These are phyloP conservation scores for Malacoctenus gilli DNA, from an alignment of 2,797 vertebrate genomes.

Conservation along the genomic window DNA sequence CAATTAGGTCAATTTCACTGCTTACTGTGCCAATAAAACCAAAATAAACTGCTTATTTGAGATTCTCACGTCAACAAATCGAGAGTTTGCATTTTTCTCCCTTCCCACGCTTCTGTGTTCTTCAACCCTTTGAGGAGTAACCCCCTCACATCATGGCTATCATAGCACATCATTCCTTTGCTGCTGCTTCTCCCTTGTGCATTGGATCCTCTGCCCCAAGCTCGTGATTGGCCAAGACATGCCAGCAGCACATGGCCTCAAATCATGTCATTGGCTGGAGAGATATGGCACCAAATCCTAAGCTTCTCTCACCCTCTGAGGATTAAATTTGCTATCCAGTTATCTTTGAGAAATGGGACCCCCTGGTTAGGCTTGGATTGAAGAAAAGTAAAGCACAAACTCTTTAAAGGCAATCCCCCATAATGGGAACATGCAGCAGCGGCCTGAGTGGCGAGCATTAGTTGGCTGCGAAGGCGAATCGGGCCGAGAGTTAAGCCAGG, in stretches of 20 bases:
- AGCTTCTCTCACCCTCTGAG: constrained; percentile 55
- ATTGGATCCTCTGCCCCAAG: constrained; percentile 51
- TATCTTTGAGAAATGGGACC: constrained; percentile 63
- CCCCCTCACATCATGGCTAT: too few relatives aligned
- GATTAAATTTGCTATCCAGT: constrained; percentile 66
- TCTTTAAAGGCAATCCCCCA: constrained; percentile 61
- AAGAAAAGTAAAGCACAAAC: constrained; percentile 53
- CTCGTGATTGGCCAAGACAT: constrained; percentile 57
- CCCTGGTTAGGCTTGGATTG: constrained; percentile 49
- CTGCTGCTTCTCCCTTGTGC: constrained; percentile 15
- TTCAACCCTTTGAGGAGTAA: too few relatives aligned
- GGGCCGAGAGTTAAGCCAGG: constrained; percentile 59
- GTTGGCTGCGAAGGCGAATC: constrained; percentile 59
- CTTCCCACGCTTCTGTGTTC: too few relatives aligned
- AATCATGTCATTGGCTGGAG: constrained; percentile 62
- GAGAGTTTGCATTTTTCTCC: too few relatives aligned
- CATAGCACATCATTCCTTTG: too few relatives aligned
- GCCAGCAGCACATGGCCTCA: constrained; percentile 42
- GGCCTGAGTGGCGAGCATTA: constrained; percentile 41
- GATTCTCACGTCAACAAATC: too few relatives aligned
- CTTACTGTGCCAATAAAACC: too few relatives aligned
- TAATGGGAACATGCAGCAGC: constrained; percentile 48
- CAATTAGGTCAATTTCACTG: too few relatives aligned
- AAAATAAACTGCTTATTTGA: too few relatives aligned
- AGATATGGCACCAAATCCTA: constrained; percentile 72